Base-by-base conservation (phyloP, 2,888 invertebrate species). In the Sinotaia quadrata region DNA sequence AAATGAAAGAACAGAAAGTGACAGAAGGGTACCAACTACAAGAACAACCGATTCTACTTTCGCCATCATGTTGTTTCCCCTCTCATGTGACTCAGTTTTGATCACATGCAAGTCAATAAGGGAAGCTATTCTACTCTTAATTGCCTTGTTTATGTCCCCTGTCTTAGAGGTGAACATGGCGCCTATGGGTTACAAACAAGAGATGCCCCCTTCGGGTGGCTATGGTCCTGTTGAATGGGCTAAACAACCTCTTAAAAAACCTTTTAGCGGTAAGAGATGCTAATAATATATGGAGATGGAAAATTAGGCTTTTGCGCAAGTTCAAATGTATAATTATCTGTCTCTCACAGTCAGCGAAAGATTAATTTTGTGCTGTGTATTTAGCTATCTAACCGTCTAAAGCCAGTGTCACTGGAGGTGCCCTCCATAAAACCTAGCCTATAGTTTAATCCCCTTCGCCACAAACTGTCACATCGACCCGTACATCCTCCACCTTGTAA, bases 151-250 rank as follows among this genome's bases (percentile, higher is more conserved):
- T 56, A n/a, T 15, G 4, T 34, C 56, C 56, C 65, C 24, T 63
- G 36, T 29, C 27, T 1, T 7, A 8, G 54, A 59, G 59, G 60
- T 59, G 51, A 67, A 73, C 70, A 68, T 71, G 70, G 73, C 69
- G 68, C 67, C 72, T 73, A 73, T 82, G 65, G 77, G 89, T 54
- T 90, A 87, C 80, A 90, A 89, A 84, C 98, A 98, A 89, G 98
- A 98, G 90, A 91, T 98, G 91, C 97, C 98, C 84, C 98, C 98
- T 73, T 89, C 91, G 67, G 97, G 97, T 85, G 98, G 98, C 78
- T 98, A 96, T 88, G 91, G 91, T 76, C 91, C 93, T 27, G 93
- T 97, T 73, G 84, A 88, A 60, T 88, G 83, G 81, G 79, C 82
- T n/a, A 82, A 85, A 66, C 86, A 86, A 57, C 80, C 81, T 52